Percentiles rank a stretch among this genome's conserved stretches.
Evolutionary conservation across 2,888 invertebrate species (phyloP).

Genomic region (Pachymerium ferrugineum): DNA sequence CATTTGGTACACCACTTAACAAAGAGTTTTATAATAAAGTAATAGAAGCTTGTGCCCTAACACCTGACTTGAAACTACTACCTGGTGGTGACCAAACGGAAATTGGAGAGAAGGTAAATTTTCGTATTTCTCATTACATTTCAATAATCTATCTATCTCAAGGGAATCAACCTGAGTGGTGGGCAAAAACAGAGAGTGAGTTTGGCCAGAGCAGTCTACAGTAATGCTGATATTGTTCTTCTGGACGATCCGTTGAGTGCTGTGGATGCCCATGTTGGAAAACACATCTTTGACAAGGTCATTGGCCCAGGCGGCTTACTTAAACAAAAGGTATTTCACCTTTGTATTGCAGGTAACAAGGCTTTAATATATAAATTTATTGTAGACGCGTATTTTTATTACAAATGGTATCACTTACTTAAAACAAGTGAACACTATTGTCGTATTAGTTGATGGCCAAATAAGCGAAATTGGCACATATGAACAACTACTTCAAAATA

Average conservation of each 20-base stretch:
- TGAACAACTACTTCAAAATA: slow-evolving; percentile 76
- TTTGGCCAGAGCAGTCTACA: slow-evolving; percentile 49
- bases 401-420: slow-evolving; percentile 93
- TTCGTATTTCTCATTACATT: not conserved
- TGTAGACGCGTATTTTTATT: slow-evolving; percentile 76
- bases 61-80: slow-evolving; percentile 52
- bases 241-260: slow-evolving; percentile 56
- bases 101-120: slow-evolving; percentile 55
- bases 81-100: slow-evolving; percentile 54
- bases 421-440: slow-evolving; percentile 80
- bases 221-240: slow-evolving; percentile 49
- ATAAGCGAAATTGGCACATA: slow-evolving; percentile 88
- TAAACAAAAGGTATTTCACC: slow-evolving; percentile 45
- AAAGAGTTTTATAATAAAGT: slow-evolving; percentile 42
- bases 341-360: slow-evolving; percentile 31
- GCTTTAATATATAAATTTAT: slow-evolving; percentile 39
- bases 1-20: slow-evolving; percentile 49
- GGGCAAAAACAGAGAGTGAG: too few relatives aligned
- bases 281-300: slow-evolving; percentile 53
- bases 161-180: slow-evolving; percentile 64
- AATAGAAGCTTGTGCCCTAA: slow-evolving; percentile 50
- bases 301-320: slow-evolving; percentile 51
- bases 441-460: slow-evolving; percentile 80
- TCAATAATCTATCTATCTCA: not conserved
- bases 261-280: slow-evolving; percentile 49